Base-by-base conservation (phyloP, 2,888 invertebrate genomes). In the Lycocerus yunnanus region DNA sequence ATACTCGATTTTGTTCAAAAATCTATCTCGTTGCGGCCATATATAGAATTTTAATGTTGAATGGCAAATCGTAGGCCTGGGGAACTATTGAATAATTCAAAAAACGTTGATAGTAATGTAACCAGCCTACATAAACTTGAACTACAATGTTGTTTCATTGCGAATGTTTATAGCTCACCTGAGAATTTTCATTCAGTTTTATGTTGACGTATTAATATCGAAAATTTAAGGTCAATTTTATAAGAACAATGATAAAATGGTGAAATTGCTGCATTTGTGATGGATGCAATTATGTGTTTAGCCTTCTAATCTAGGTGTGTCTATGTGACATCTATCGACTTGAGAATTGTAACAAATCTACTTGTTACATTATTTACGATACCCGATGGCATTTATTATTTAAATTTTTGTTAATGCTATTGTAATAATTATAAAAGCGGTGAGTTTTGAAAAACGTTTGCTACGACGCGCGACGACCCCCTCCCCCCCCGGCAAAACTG, bases 41-140 rank as follows among this genome's bases (percentile, higher is more conserved):
- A 43, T 43, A 43, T 43, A 43, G 43, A 43, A 43, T 43, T 43
- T 43, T 43, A 43, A 43, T 43, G 43, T 43, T n/a, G 43, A 43
- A 43, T 43, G 43, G 43, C 43, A 43, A 43, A 43, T 43, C 43
- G 43, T 43, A 43, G 43, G 72, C 65, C 68, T 68, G 15, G 59
- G 69, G 72, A 72, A 72, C 69, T 69, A 69, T 60, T 73, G 69
- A 73, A 73, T 73, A 73, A 73, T 73, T 73, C 73, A 73, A 18
- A 59, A 27, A 73, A 73, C 68, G 73, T 66, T 69, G 20, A 18
- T 15, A 61, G 18, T 60, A 21, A 73, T 73, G 73, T 73, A 73
- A 58, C 65, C 72, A 65, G 43, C 73, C 73, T 73, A 73, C 73
- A 66, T 69, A 73, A 73, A 69, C 73, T 69, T 73, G 73, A 73